Conservation (phyloP, 2,888 invertebrate genomes). For the Metalampra italica region DNA sequence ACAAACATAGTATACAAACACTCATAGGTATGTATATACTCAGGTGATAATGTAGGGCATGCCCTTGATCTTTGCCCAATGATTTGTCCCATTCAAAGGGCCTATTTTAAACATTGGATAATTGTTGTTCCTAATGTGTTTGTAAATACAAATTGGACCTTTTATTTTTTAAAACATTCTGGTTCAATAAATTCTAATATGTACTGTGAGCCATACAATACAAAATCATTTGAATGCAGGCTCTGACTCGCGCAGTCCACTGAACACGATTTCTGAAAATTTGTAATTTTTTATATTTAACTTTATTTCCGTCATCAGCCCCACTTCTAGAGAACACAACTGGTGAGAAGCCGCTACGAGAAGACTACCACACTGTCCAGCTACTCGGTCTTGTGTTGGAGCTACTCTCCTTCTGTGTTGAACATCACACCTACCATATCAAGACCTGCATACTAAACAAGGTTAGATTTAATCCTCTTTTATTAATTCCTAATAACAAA, state of each 20-base stretch:
- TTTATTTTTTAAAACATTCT: no score
- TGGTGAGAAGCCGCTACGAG: constrained; percentile 92
- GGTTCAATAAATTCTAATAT: no score
- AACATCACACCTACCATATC: constrained; percentile 99
- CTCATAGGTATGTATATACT: constrained; percentile 85
- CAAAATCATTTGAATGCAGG: no score
- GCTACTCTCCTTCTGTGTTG: constrained; percentile 97
- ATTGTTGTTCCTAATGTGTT: neutral
- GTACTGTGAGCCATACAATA: no score
- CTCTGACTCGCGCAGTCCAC: no score
- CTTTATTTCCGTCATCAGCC: constrained; percentile 63
- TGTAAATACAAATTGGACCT: no score
- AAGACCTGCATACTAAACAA: constrained; percentile 98
- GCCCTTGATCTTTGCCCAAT: constrained; percentile 1
- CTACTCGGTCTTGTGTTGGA: constrained; percentile 96
- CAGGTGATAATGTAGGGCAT: neutral
- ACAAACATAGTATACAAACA: constrained; percentile 98
- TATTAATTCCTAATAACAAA: neutral
- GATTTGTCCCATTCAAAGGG: neutral
- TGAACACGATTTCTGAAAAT: no score
- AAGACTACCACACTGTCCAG: constrained; percentile 98
- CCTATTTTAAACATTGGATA: neutral
- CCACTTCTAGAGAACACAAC: constrained; percentile 96
- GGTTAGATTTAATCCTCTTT: constrained; percentile 34
- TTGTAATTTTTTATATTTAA: neutral